Conservation (phyloP, 92 coral and sea anemone genomes). For the Porites lobata region DNA sequence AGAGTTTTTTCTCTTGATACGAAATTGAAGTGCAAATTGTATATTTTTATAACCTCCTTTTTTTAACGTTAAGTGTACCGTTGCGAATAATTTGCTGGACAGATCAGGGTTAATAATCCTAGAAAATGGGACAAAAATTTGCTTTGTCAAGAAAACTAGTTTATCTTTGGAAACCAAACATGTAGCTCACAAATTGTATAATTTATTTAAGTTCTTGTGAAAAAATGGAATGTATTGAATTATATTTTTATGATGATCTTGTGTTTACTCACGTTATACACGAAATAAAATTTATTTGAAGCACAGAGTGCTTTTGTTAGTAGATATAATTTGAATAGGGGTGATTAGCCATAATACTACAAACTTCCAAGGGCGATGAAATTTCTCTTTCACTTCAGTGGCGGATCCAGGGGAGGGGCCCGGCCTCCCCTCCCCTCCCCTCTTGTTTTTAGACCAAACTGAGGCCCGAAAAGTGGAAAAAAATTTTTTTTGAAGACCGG, state of each 20-base stretch:
- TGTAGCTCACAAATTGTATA: background rate
- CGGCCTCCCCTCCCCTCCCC: too few relatives aligned
- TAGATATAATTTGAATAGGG: background rate
- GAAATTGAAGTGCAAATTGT: too few relatives aligned
- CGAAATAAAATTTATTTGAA: conserved; percentile 6
- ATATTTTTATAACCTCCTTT: too few relatives aligned
- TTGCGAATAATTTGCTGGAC: background rate
- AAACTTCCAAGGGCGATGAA: background rate
- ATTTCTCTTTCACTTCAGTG: too few relatives aligned
- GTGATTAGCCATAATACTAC: background rate
- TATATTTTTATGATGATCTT: conserved; percentile 24
- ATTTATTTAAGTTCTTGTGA: conserved; percentile 30
- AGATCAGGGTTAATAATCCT: background rate
- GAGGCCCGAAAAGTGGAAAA: too few relatives aligned
- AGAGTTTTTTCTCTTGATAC: too few relatives aligned
- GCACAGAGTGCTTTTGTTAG: background rate
- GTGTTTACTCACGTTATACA: background rate
- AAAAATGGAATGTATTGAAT: conserved; percentile 14
- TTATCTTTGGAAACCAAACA: background rate
- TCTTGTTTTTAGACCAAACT: too few relatives aligned
- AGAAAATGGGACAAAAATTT: background rate
- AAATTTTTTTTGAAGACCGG: too few relatives aligned
- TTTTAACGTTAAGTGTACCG: too few relatives aligned
- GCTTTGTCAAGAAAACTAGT: background rate
- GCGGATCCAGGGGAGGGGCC: too few relatives aligned